Evolutionary conservation across 2,797 vertebrate genomes (phyloP).

Genomic region (Xyrichtys novacula): DNA sequence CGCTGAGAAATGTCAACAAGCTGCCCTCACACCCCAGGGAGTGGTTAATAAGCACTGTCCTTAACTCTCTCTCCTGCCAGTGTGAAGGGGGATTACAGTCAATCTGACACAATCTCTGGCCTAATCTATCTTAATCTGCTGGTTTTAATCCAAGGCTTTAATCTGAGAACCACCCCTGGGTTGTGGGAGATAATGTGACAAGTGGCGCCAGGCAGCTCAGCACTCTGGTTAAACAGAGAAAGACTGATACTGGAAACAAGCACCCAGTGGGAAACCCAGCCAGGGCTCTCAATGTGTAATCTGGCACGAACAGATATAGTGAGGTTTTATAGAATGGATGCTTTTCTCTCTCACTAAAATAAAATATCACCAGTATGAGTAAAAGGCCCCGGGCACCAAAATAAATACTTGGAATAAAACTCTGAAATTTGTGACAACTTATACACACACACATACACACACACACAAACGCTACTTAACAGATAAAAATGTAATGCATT

Average conservation of each 20-base stretch:
- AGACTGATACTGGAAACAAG: constrained; percentile 46
- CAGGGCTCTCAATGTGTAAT: not conserved
- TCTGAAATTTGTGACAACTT: not conserved
- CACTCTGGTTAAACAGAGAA: constrained; percentile 45
- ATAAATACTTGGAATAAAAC: constrained; percentile 28
- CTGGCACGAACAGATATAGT: not conserved
- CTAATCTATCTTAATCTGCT: constrained; percentile 85
- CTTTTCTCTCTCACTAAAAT: not conserved
- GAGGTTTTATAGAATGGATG: not conserved
- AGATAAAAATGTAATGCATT: constrained; percentile 21
- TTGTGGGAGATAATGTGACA: constrained; percentile 72
- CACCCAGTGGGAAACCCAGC: constrained; percentile 25
- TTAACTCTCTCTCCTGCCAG: constrained; percentile 58
- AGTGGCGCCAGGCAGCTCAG: constrained; percentile 37
- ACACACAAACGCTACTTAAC: not conserved
- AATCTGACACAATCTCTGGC: constrained; percentile 81
- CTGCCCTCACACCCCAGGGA: constrained; percentile 48
- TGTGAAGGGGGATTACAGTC: constrained; percentile 78
- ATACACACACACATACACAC: constrained; percentile 5
- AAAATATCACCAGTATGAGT: constrained; percentile 2
- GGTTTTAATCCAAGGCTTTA: constrained; percentile 78
- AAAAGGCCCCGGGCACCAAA: constrained; percentile 17
- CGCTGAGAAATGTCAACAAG: constrained; percentile 43
- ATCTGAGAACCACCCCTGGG: constrained; percentile 81
- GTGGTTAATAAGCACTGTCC: constrained; percentile 56